phyloP scores from a whole-genome alignment of 2,797 vertebrate genomes.

The Rhynchotus rufescens region DNA sequence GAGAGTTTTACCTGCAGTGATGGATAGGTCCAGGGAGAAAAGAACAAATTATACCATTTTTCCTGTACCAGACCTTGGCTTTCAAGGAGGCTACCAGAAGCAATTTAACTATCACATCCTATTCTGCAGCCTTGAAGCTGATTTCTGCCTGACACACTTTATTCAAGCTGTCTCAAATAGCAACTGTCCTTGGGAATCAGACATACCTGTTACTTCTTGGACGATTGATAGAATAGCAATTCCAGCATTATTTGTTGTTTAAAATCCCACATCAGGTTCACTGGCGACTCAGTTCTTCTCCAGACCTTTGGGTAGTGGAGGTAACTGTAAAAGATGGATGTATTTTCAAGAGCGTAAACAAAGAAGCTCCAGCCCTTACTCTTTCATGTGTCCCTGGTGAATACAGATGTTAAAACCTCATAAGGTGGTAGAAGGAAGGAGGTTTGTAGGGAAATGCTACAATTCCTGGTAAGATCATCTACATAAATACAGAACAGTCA shows the following conservation, averaged over 20 bases:
- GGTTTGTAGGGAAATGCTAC: slow-evolving; percentile 37
- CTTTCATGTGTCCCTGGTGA: neutral
- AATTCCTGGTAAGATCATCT: neutral
- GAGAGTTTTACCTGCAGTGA: neutral
- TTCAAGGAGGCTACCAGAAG: neutral
- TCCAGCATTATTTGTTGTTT: neutral
- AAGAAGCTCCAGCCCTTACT: neutral
- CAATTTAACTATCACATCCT: neutral
- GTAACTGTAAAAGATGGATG: neutral
- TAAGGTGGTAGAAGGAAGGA: slow-evolving; percentile 2
- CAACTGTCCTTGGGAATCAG: neutral
- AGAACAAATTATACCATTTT: neutral
- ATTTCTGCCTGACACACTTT: neutral
- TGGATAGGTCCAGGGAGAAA: neutral
- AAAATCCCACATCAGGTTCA: neutral
- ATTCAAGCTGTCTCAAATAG: neutral
- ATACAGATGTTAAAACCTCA: neutral
- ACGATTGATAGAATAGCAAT: neutral
- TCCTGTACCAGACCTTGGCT: neutral
- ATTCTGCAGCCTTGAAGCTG: neutral
- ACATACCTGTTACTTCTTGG: neutral
- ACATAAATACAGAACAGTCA: neutral
- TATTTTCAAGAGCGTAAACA: neutral
- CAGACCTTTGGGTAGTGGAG: neutral
- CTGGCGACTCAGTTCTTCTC: neutral